A percentile compares a stretch with the other conserved stretches of the same genome.
Conservation (phyloP, 2,888 invertebrate genomes). For the Furcula furcula region DNA sequence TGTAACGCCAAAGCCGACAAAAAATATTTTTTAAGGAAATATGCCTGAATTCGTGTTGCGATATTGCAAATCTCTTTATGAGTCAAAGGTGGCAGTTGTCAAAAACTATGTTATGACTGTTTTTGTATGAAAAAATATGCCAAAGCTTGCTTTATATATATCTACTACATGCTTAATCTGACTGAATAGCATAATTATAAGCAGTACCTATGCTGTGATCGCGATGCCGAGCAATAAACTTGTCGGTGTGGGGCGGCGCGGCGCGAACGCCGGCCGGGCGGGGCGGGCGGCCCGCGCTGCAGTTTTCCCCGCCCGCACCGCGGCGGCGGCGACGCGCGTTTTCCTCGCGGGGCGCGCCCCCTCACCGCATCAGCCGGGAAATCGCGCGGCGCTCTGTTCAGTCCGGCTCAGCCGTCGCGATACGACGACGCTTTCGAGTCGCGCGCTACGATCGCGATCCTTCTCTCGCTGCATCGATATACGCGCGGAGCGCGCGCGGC, state of each 20-base stretch:
- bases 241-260: constrained; percentile 27
- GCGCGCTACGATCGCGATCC: constrained; percentile 59
- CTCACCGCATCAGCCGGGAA: constrained; percentile 73
- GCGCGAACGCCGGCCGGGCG: constrained; percentile 41
- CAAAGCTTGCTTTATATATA: too few species aligned
- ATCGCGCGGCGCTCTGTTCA: constrained; percentile 71
- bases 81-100: too few species aligned
- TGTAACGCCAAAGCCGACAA: too few species aligned
- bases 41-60: too few species aligned
- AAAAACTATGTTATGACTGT: too few species aligned
- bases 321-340: constrained; percentile 59
- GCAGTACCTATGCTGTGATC: too few species aligned
- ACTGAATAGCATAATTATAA: too few species aligned
- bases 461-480: constrained; percentile 48
- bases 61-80: too few species aligned
- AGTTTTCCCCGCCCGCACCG: constrained; percentile 74
- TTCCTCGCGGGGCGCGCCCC: constrained; percentile 76
- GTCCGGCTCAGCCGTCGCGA: constrained; percentile 74
- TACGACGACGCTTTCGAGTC: constrained; percentile 64
- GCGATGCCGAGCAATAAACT: constrained; percentile 16
- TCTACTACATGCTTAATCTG: too few species aligned
- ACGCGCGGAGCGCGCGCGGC: constrained; percentile 58
- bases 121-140: too few species aligned
- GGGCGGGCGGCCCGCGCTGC: constrained; percentile 54
- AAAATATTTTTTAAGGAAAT: too few species aligned